A percentile compares a stretch with the other conserved stretches of the same genome.
Evolutionary conservation across 2,888 invertebrate species (phyloP).

Genomic region (Melinaea menophilus): DNA sequence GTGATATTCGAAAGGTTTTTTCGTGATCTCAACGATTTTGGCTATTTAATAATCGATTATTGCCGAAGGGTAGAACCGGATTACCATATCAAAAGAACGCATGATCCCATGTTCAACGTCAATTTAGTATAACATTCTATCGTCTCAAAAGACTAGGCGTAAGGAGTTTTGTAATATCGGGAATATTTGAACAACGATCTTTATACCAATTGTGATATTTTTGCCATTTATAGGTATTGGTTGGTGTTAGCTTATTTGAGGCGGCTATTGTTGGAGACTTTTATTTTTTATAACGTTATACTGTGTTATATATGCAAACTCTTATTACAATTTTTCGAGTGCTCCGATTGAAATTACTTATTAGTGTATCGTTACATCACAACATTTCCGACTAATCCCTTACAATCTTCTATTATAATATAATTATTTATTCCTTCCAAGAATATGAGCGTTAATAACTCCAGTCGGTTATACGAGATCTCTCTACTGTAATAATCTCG

Average conservation of each 20-base stretch:
- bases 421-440: slow-evolving; percentile 11
- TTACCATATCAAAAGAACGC: slow-evolving; percentile 75
- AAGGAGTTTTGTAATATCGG: slow-evolving; percentile 36
- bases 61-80: slow-evolving; percentile 57
- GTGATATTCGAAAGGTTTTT: slow-evolving; percentile 47
- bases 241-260: slow-evolving; percentile 9
- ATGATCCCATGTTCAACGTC: slow-evolving; percentile 63
- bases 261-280: neutral
- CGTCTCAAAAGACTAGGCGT: slow-evolving; percentile 42
- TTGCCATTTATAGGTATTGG: slow-evolving; percentile 12
- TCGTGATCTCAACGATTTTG: slow-evolving; percentile 59
- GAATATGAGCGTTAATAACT: slow-evolving; percentile 20
- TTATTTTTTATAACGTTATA: no score
- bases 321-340: no score
- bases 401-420: slow-evolving; percentile 12
- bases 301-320: no score
- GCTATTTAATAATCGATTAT: slow-evolving; percentile 74
- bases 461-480: slow-evolving; percentile 25
- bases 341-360: no score
- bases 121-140: slow-evolving; percentile 64
- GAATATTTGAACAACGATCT: slow-evolving; percentile 17
- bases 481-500: slow-evolving; percentile 33
- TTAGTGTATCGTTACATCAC: no score
- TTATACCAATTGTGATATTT: slow-evolving; percentile 9
- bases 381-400: neutral